Evolutionary conservation across 2,888 invertebrate genomes (phyloP), one percentile per base, ranked within the genome.

Genomic region (Drosophila ustulata): DNA sequence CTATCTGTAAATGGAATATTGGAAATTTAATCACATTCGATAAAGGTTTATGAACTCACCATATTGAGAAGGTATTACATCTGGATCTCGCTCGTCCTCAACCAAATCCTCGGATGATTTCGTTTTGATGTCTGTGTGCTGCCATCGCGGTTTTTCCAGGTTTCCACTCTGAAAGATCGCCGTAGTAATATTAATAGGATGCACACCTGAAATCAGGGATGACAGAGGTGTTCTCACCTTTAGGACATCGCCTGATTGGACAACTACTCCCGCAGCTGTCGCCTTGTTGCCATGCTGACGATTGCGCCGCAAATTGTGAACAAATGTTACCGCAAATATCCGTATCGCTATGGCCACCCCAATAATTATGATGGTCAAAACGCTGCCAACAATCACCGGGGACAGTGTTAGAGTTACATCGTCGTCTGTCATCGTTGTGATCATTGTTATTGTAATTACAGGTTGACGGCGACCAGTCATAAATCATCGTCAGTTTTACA

Each of bases 1-100:
- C 18, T 32, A 32, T 37, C 5, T 37, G n/a, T 39, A 13, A 6
- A 13, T 39, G 13, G 13, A 39, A 11, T 11, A 30, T 53, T 30
- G 18, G 18, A 18, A 18, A 18, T 18, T 18, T 18, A 30, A 41
- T 18, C 18, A 45, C 23, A 13, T 25, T 23, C 32, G 32, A 25
- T 28, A 34, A 26, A 13, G 47, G 46, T 37, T 41, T 49, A 37
- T 49, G 39, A 28, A 51, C 90, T 85, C 93, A 95, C 95, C 95
- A 85, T 95, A 95, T 93, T 95, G 95, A 71, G 95, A 95, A 73
- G 96, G 96, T 91, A 96, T 96, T 69, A 96, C 94, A 92, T 96
- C 96, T 18, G 96, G 96, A 93, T 96, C 96, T 72, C 92, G 91
- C 83, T 92, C 92, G 71, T 92, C 92, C 75, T 92, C 91, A 58